A percentile compares a stretch with the other conserved stretches of the same genome.
Evolutionary conservation across 2,113 vertebrate genomes (phyloP).

Genomic region (Cathartes aura): DNA sequence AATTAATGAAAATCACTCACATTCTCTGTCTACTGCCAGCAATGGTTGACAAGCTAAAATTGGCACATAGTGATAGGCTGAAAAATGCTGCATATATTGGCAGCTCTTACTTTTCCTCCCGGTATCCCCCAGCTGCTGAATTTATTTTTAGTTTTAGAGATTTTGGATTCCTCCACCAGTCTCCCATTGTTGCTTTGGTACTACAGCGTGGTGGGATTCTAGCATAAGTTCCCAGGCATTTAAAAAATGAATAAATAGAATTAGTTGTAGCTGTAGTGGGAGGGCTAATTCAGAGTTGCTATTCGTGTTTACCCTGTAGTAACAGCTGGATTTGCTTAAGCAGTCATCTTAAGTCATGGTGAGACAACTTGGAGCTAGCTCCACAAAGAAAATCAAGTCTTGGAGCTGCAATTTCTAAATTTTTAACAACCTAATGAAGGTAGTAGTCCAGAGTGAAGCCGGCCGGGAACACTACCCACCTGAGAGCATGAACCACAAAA

Average conservation of each 20-base stretch:
- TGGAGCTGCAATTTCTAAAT: neutral
- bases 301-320: neutral
- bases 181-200: neutral
- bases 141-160: conserved; percentile 30
- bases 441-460: neutral
- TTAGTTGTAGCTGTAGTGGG: neutral
- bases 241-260: neutral
- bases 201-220: neutral
- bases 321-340: conserved; percentile 15
- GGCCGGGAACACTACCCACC: neutral
- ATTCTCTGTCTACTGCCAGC: conserved; percentile 16
- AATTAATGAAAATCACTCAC: conserved; percentile 46
- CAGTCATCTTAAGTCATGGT: neutral
- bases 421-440: neutral
- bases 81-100: conserved; percentile 39
- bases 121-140: neutral
- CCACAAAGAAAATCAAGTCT: neutral
- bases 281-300: neutral
- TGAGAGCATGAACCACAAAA: neutral
- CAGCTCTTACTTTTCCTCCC: conserved; percentile 1
- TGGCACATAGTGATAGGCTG: neutral
- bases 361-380: neutral
- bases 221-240: neutral
- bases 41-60: conserved; percentile 26
- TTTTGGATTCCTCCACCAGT: neutral